These are phyloP conservation scores for Drosophila nikananu DNA, from an alignment of 1,140 invertebrate species.

Conservation along the genomic window DNA sequence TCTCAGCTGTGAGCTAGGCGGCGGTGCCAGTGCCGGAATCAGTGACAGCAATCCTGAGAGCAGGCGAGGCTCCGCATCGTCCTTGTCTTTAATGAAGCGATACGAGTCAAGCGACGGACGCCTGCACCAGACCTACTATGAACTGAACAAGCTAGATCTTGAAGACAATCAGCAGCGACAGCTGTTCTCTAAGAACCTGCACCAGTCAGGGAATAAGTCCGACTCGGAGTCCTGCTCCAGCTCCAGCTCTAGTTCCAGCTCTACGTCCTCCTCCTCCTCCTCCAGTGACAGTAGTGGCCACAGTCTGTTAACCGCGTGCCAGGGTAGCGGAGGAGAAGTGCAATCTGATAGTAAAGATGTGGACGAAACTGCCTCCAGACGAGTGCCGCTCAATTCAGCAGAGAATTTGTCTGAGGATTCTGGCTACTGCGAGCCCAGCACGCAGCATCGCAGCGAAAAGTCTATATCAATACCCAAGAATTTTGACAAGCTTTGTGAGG, in stretches of 20 bases:
- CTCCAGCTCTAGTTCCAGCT: constrained; percentile 57
- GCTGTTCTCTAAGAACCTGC: constrained; percentile 55
- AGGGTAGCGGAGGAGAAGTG: constrained; percentile 20
- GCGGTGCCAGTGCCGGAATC: constrained; percentile 65
- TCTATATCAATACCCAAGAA: constrained; percentile 85
- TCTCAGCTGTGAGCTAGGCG: constrained; percentile 79
- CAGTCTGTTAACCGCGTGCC: constrained; percentile 56
- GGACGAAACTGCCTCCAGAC: constrained; percentile 14
- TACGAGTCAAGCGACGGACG: constrained; percentile 77
- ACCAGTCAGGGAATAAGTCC: constrained; percentile 60
- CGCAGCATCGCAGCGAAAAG: constrained; percentile 77
- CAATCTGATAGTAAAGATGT: constrained; percentile 18
- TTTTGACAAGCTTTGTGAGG: constrained; percentile 84
- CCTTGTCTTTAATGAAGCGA: constrained; percentile 73
- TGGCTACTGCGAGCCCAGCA: constrained; percentile 89
- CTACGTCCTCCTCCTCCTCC: constrained; percentile 9
- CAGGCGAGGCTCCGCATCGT: constrained; percentile 61
- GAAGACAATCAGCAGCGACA: constrained; percentile 54
- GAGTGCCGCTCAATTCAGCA: constrained; percentile 86
- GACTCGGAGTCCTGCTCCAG: constrained; percentile 70
- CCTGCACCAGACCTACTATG: constrained; percentile 80
- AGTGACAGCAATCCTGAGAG: constrained; percentile 73
- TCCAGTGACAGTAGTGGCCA: constrained; percentile 66
- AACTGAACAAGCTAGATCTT: constrained; percentile 80
- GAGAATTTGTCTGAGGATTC: constrained; percentile 92